Evolutionary conservation across 2,888 invertebrate species (phyloP).

Genomic region (Atethmia centrago): DNA sequence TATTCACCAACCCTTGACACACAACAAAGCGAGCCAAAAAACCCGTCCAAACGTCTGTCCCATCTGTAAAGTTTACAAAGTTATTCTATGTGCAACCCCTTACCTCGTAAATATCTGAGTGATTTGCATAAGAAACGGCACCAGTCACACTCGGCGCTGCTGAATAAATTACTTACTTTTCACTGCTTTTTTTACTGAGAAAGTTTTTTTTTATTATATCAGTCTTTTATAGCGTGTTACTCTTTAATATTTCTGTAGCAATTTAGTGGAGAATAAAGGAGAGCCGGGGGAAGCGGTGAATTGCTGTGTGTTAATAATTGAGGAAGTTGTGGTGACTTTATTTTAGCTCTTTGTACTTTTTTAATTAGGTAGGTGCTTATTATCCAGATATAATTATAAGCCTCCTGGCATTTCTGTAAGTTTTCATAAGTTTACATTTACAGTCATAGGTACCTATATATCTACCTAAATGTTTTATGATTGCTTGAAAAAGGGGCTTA

Average conservation of each 20-base stretch:
- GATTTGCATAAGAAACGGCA: slow-evolving; percentile 87
- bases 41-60: slow-evolving; percentile 39
- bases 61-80: slow-evolving; percentile 71
- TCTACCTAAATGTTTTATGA: neutral
- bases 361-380: slow-evolving; percentile 29
- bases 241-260: slow-evolving; percentile 59
- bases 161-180: slow-evolving; percentile 82
- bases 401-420: neutral
- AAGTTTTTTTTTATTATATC: slow-evolving; percentile 67
- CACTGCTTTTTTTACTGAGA: slow-evolving; percentile 72
- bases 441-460: neutral
- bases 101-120: slow-evolving; percentile 82
- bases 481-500: neutral
- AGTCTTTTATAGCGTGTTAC: slow-evolving; percentile 62
- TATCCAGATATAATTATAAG: neutral
- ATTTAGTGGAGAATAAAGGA: slow-evolving; percentile 52
- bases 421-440: neutral
- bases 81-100: slow-evolving; percentile 79
- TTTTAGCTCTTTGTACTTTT: slow-evolving; percentile 15
- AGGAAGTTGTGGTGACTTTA: slow-evolving; percentile 30
- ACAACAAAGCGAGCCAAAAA: neutral
- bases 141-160: slow-evolving; percentile 82
- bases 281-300: slow-evolving; percentile 33
- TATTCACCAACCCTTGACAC: slow-evolving; percentile 3
- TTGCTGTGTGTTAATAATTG: slow-evolving; percentile 38